phyloP scores from a whole-genome alignment of 2,113 vertebrate species.

The Etheostoma spectabile region DNA sequence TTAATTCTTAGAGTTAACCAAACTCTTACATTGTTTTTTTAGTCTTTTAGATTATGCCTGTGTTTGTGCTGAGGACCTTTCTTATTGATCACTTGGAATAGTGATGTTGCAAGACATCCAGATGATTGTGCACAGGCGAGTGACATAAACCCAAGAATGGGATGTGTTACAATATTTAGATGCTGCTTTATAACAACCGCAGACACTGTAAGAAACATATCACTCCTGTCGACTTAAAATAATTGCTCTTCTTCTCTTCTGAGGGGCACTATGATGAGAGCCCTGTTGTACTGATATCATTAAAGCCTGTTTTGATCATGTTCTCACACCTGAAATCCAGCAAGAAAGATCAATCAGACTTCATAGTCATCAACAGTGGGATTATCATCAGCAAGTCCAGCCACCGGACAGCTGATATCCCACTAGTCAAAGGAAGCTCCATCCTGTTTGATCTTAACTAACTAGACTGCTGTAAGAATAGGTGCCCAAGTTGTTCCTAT shows the following conservation, averaged over 20 bases:
- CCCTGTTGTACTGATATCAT: not conserved
- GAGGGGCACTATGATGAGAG: not conserved
- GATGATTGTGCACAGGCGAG: not conserved
- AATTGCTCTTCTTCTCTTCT: not conserved
- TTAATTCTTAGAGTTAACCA: not conserved
- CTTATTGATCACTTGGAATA: no score
- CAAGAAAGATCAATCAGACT: not conserved
- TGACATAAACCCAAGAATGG: not conserved
- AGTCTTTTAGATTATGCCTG: not conserved
- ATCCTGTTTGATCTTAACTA: conserved; percentile 33
- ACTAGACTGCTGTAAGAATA: conserved; percentile 15
- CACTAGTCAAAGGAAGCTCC: conserved; percentile 16
- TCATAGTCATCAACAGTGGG: conserved; percentile 1
- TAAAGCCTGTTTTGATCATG: not conserved
- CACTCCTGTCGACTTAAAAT: not conserved
- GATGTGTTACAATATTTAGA: not conserved
- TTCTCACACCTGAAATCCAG: conserved; percentile 1
- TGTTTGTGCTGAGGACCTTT: not conserved
- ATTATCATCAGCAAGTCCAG: conserved; percentile 4
- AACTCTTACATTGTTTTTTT: not conserved
- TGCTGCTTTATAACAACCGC: not conserved
- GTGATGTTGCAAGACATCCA: not conserved
- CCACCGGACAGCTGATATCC: conserved; percentile 7
- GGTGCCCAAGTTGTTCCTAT: conserved; percentile 26
- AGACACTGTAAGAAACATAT: not conserved